A percentile compares a stretch with the other conserved stretches of the same genome.
These are phyloP conservation scores for Cybosia mesomella DNA, from an alignment of 2,888 invertebrate species.

Conservation along the genomic window DNA sequence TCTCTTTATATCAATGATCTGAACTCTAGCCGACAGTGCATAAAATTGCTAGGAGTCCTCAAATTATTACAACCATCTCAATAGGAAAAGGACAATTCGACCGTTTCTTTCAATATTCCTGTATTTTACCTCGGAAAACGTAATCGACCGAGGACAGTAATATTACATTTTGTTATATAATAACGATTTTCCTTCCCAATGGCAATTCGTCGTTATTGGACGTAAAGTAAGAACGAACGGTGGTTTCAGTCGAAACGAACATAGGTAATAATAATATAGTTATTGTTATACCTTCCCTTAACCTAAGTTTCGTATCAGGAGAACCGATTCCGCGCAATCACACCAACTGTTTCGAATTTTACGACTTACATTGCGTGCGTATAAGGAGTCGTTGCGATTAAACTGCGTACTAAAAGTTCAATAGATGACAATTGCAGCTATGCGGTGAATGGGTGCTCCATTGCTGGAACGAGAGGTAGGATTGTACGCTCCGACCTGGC, in stretches of 20 bases:
- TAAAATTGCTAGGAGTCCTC: slow-evolving; percentile 65
- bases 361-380: slow-evolving; percentile 64
- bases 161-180: slow-evolving; percentile 74
- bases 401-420: slow-evolving; percentile 47
- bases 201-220: slow-evolving; percentile 79
- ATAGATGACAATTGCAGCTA: slow-evolving; percentile 57
- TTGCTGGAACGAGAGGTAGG: slow-evolving; percentile 72
- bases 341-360: slow-evolving; percentile 48
- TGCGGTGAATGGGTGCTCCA: slow-evolving; percentile 54
- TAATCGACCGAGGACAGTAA: slow-evolving; percentile 72
- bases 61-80: slow-evolving; percentile 68
- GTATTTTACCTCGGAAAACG: slow-evolving; percentile 70
- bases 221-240: slow-evolving; percentile 74
- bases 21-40: slow-evolving; percentile 61
- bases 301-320: slow-evolving; percentile 60
- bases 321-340: slow-evolving; percentile 42
- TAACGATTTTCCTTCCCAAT: slow-evolving; percentile 77
- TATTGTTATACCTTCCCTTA: slow-evolving; percentile 78
- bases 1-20: slow-evolving; percentile 52
- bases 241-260: slow-evolving; percentile 74
- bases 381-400: slow-evolving; percentile 40
- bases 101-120: slow-evolving; percentile 71
- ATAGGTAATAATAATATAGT: slow-evolving; percentile 80
- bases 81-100: slow-evolving; percentile 70
- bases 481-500: slow-evolving; percentile 83